phyloP scores from a whole-genome alignment of 2,888 invertebrate genomes.

The Stomorhina lunata region DNA sequence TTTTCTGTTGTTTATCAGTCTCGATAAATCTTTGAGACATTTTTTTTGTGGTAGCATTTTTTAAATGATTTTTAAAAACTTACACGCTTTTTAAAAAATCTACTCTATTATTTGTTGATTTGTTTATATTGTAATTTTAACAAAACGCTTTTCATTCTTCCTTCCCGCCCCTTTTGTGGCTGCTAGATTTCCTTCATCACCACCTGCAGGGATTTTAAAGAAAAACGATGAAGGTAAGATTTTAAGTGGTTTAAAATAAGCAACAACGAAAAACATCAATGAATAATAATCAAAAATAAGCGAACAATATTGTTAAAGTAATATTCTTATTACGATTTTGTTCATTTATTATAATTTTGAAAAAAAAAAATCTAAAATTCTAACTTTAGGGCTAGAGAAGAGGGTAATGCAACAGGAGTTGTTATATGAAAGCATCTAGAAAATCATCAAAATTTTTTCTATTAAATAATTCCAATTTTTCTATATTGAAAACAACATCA shows the following conservation, averaged over 20 bases:
- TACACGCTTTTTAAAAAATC: background rate
- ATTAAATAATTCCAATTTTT: too few relatives aligned
- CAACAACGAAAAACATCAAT: constrained; percentile 9
- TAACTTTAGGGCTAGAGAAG: background rate
- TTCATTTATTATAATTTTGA: constrained; percentile 35
- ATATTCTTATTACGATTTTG: constrained; percentile 9
- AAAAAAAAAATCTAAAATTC: background rate
- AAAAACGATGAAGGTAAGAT: constrained; percentile 79
- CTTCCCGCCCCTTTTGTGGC: constrained; percentile 54
- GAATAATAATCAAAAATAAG: constrained; percentile 24
- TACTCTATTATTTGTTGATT: background rate
- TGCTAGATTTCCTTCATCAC: constrained; percentile 74
- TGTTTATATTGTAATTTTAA: constrained; percentile 27
- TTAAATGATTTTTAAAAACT: background rate
- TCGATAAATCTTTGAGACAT: background rate
- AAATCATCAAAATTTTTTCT: too few relatives aligned
- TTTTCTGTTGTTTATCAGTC: background rate
- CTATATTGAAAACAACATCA: too few relatives aligned
- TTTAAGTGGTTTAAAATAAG: constrained; percentile 62
- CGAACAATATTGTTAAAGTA: constrained; percentile 23
- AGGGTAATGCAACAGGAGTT: background rate
- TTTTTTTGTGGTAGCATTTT: background rate
- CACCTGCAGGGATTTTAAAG: constrained; percentile 78
- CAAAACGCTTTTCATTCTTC: constrained; percentile 21
- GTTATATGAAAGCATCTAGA: too few relatives aligned